Evolutionary conservation across 2,797 vertebrate species (phyloP).

Genomic region (Karalla daura): DNA sequence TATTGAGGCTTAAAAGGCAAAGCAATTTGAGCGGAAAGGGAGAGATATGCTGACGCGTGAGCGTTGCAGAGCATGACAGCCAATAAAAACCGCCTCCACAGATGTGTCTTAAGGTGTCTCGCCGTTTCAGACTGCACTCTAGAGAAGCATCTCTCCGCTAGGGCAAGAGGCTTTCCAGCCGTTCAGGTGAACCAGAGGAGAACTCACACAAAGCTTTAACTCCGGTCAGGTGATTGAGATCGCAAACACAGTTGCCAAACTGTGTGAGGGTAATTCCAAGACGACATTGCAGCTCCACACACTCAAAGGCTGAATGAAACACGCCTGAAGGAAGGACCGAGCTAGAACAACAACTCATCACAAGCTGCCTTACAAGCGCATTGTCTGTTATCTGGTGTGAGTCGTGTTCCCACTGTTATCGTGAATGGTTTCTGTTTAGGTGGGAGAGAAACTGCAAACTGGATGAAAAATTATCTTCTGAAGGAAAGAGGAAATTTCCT

Average conservation of each 20-base stretch:
- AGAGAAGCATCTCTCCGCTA: too few species aligned
- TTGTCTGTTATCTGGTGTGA: neutral
- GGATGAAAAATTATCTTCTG: too few species aligned
- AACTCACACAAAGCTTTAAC: neutral
- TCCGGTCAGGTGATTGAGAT: conserved; percentile 1
- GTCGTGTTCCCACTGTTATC: neutral
- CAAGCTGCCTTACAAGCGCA: neutral
- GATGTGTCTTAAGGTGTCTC: too few species aligned
- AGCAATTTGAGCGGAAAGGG: neutral
- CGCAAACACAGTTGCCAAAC: neutral
- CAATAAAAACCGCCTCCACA: neutral
- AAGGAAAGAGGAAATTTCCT: too few species aligned
- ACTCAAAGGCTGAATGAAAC: neutral
- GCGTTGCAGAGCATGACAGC: neutral
- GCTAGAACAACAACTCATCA: neutral
- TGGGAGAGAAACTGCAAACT: too few species aligned
- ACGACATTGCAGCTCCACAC: neutral
- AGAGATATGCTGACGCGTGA: neutral
- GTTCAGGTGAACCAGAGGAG: neutral
- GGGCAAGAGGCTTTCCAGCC: too few species aligned
- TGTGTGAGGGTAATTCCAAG: neutral
- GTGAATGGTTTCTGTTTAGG: too few species aligned
- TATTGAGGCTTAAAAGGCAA: conserved; percentile 16
- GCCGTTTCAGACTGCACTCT: too few species aligned
- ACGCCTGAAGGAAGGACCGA: neutral